phyloP scores from a whole-genome alignment of 2,797 vertebrate species.

The Apogon talboti region DNA sequence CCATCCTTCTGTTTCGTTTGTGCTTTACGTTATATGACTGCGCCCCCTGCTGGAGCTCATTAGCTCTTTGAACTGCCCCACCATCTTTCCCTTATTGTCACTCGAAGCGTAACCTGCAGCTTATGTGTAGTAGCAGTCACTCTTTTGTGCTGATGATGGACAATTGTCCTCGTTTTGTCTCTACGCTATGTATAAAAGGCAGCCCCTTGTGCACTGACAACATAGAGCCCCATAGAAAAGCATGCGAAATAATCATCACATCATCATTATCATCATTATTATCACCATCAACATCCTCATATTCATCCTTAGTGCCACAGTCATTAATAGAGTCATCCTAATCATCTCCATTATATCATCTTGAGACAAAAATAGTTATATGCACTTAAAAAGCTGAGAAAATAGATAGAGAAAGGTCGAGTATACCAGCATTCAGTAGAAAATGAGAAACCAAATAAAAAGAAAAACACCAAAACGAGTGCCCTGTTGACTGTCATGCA shows the following conservation, averaged over 20 bases:
- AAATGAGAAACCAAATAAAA: slow-evolving; percentile 74
- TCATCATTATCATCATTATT: slow-evolving; percentile 46
- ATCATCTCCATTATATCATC: slow-evolving; percentile 71
- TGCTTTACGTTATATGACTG: slow-evolving; percentile 46
- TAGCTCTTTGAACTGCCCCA: slow-evolving; percentile 7
- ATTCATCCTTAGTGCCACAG: slow-evolving; percentile 59
- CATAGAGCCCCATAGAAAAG: slow-evolving; percentile 74
- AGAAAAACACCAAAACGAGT: slow-evolving; percentile 64
- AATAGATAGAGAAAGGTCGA: slow-evolving; percentile 78
- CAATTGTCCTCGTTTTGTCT: slow-evolving; percentile 3
- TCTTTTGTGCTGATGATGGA: slow-evolving; percentile 8
- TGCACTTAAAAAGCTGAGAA: slow-evolving; percentile 84
- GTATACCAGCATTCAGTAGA: slow-evolving; percentile 84
- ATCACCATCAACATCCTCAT: slow-evolving; percentile 39
- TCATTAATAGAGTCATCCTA: slow-evolving; percentile 62
- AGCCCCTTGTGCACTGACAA: slow-evolving; percentile 73
- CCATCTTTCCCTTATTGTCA: not conserved
- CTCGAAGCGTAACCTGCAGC: not conserved
- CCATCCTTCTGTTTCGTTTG: slow-evolving; percentile 20
- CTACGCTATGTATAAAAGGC: slow-evolving; percentile 33
- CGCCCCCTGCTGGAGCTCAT: slow-evolving; percentile 64
- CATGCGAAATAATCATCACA: slow-evolving; percentile 77
- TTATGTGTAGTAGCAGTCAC: slow-evolving; percentile 7
- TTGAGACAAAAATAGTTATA: slow-evolving; percentile 83
- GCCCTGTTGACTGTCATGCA: slow-evolving; percentile 82